These are phyloP conservation scores for Kobus ellipsiprymnus DNA, from an alignment of 2,113 vertebrate species.

Conservation along the genomic window DNA sequence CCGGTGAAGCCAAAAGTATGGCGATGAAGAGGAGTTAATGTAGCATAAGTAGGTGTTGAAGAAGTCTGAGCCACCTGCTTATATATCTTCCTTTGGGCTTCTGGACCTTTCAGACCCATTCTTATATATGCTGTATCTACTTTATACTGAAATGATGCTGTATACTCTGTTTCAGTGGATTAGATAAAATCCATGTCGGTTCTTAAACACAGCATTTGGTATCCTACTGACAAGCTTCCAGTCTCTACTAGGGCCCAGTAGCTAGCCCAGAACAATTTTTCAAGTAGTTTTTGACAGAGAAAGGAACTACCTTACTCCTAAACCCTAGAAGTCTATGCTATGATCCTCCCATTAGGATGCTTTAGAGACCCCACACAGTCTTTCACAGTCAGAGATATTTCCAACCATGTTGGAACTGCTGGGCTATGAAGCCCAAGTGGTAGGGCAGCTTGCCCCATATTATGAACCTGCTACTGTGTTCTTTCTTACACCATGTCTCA, in stretches of 20 bases:
- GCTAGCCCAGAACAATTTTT: background rate
- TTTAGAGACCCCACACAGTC: background rate
- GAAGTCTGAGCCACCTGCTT: background rate
- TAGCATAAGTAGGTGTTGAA: background rate
- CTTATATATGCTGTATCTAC: background rate
- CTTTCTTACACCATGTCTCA: background rate
- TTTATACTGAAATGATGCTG: background rate
- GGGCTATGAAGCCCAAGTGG: background rate
- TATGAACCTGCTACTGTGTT: background rate
- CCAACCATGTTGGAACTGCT: background rate
- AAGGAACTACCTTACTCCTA: background rate
- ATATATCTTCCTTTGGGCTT: background rate
- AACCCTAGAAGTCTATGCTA: background rate
- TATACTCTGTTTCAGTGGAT: background rate
- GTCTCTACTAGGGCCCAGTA: background rate
- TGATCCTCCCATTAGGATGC: background rate
- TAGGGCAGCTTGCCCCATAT: background rate
- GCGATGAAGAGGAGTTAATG: background rate
- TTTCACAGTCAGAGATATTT: background rate
- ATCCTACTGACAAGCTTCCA: background rate
- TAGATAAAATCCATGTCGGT: background rate
- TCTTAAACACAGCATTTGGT: background rate
- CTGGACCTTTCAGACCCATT: background rate
- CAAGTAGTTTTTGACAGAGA: background rate
- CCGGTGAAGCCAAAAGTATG: background rate